Conservation (phyloP, 2,888 invertebrate species). For the Auanema freiburgensis region DNA sequence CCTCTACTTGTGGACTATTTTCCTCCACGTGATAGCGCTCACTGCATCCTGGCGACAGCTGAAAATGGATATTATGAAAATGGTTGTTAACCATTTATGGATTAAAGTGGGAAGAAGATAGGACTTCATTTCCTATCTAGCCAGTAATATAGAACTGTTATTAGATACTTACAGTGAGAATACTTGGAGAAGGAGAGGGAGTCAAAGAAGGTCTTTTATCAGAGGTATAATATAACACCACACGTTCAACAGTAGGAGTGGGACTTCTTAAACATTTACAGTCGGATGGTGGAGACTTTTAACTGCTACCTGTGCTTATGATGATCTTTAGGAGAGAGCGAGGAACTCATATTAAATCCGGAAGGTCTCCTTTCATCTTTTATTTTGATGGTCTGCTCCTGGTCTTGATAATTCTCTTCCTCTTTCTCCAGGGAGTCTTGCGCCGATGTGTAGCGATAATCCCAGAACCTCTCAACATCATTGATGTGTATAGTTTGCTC, state of each 20-base stretch:
- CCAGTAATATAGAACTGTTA: too few relatives aligned
- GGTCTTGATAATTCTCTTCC: not conserved
- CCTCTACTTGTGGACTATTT: too few relatives aligned
- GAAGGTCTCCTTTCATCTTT: too few relatives aligned
- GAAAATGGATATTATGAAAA: too few relatives aligned
- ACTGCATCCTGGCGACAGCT: too few relatives aligned
- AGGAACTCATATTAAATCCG: too few relatives aligned
- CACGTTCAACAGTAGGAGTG: conserved; percentile 24
- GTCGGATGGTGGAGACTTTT: not conserved
- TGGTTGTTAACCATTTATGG: too few relatives aligned
- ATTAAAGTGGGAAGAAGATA: too few relatives aligned
- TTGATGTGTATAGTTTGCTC: not conserved
- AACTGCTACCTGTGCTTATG: too few relatives aligned
- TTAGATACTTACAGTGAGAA: not conserved
- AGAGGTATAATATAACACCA: conserved; percentile 18
- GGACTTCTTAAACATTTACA: conserved; percentile 13
- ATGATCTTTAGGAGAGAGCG: too few relatives aligned
- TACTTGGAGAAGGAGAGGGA: conserved; percentile 9
- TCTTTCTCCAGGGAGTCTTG: not conserved
- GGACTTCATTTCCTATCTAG: too few relatives aligned
- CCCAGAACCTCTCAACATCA: conserved; percentile 21
- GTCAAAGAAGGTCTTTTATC: conserved; percentile 17
- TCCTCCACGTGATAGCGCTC: too few relatives aligned
- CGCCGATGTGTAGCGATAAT: conserved; percentile 17
- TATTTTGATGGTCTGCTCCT: conserved; percentile 11